These are phyloP conservation scores for Onychomys torridus DNA, from an alignment of 2,797 vertebrate species.

Conservation along the genomic window DNA sequence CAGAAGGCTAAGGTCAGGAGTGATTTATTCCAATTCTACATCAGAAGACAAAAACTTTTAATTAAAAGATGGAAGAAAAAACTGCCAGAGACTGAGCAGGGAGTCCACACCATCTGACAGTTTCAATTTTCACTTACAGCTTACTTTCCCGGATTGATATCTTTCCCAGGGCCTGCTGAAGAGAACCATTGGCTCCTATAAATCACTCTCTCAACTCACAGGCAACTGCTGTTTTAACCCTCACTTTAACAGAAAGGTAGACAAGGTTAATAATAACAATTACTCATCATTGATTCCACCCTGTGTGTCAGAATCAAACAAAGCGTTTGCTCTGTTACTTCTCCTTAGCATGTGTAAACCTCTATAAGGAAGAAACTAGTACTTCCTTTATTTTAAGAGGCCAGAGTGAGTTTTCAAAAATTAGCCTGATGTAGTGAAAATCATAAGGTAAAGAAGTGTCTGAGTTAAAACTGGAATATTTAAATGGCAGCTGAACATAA, in stretches of 20 bases:
- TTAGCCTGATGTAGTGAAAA: not conserved
- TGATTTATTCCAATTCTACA: slow-evolving; percentile 83
- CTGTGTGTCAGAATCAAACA: not conserved
- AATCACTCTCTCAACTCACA: slow-evolving; percentile 74
- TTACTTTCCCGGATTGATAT: slow-evolving; percentile 80
- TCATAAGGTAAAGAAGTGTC: not conserved
- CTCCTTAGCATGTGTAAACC: not conserved
- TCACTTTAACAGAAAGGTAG: not conserved
- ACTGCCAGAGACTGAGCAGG: slow-evolving; percentile 77
- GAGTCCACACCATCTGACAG: slow-evolving; percentile 83
- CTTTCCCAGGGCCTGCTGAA: slow-evolving; percentile 77
- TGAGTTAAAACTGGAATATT: slow-evolving; percentile 3
- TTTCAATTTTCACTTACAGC: slow-evolving; percentile 86
- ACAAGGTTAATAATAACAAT: not conserved
- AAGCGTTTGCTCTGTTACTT: not conserved
- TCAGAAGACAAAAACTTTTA: slow-evolving; percentile 83
- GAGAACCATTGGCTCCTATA: slow-evolving; percentile 72
- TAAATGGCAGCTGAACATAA: not conserved
- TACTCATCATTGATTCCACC: not conserved
- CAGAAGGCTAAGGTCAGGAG: slow-evolving; percentile 55
- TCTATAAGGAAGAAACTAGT: not conserved
- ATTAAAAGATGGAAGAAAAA: slow-evolving; percentile 79
- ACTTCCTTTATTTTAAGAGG: not conserved
- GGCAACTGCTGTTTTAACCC: slow-evolving; percentile 67
- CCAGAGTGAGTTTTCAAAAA: slow-evolving; percentile 8